Conservation (phyloP, 2,888 invertebrate genomes). For the Sinelater perroti region DNA sequence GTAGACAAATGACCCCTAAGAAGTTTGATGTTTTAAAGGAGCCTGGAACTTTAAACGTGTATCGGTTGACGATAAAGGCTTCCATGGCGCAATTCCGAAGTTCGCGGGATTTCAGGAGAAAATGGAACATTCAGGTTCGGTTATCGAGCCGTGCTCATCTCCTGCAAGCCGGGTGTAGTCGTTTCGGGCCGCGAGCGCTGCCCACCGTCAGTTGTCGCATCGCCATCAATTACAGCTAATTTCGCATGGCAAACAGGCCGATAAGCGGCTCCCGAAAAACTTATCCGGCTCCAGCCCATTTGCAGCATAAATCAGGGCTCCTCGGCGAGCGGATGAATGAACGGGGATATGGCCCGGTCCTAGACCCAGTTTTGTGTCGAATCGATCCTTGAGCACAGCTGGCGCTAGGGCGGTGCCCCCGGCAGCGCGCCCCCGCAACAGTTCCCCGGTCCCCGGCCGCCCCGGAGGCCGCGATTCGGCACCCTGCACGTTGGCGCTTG, state of each 20-base stretch:
- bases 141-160: slow-evolving; percentile 3
- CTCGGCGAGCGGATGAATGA: slow-evolving; percentile 45
- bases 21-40: no score
- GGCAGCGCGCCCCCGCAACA: slow-evolving; percentile 45
- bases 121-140: background rate
- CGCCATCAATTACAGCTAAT: slow-evolving; percentile 26
- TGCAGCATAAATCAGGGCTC: slow-evolving; percentile 37
- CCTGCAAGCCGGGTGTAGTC: background rate
- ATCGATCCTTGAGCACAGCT: slow-evolving; percentile 58
- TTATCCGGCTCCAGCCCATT: slow-evolving; percentile 24
- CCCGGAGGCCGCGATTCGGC: slow-evolving; percentile 34
- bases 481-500: slow-evolving; percentile 35
- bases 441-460: slow-evolving; percentile 33
- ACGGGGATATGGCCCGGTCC: slow-evolving; percentile 48
- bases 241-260: slow-evolving; percentile 26
- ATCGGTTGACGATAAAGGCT: no score
- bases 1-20: no score
- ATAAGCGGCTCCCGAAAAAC: slow-evolving; percentile 33
- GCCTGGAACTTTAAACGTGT: no score
- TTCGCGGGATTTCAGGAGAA: no score
- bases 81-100: no score
- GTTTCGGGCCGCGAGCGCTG: background rate
- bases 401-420: slow-evolving; percentile 59
- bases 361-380: slow-evolving; percentile 56
- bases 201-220: background rate